Evolutionary conservation across 2,888 invertebrate genomes (phyloP).

Genomic region (Caenorhabditis wallacei): DNA sequence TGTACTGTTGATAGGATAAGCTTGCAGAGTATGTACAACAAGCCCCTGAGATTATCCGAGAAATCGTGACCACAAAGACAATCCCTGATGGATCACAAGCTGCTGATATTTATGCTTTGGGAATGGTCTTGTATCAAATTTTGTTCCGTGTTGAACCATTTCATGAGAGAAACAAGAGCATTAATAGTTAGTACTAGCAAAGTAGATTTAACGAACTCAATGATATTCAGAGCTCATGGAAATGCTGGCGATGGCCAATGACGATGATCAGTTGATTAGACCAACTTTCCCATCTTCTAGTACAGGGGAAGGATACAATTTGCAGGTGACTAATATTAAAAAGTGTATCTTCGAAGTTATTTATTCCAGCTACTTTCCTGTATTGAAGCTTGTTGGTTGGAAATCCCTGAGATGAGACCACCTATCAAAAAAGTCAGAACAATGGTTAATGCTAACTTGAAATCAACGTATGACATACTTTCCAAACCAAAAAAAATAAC

Average conservation of each 20-base stretch:
- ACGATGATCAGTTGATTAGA: slow-evolving; percentile 80
- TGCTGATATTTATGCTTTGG: slow-evolving; percentile 80
- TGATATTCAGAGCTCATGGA: slow-evolving; percentile 78
- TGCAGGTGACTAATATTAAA: slow-evolving; percentile 66
- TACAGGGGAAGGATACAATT: slow-evolving; percentile 78
- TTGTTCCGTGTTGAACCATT: slow-evolving; percentile 81
- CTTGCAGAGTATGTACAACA: slow-evolving; percentile 81
- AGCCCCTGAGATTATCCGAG: slow-evolving; percentile 82
- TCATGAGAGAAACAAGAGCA: slow-evolving; percentile 77
- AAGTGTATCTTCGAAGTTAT: too few relatives aligned
- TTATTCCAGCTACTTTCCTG: slow-evolving; percentile 77
- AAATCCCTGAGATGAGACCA: slow-evolving; percentile 81
- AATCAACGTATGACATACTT: slow-evolving; percentile 73
- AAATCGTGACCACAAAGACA: slow-evolving; percentile 76
- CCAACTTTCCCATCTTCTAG: slow-evolving; percentile 78
- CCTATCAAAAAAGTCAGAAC: slow-evolving; percentile 81
- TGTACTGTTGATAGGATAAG: too few relatives aligned
- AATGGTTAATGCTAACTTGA: slow-evolving; percentile 80
- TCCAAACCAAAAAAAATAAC: too few relatives aligned
- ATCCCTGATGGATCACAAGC: slow-evolving; percentile 78
- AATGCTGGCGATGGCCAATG: slow-evolving; percentile 81
- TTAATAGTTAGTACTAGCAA: slow-evolving; percentile 73
- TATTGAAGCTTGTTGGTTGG: slow-evolving; percentile 83
- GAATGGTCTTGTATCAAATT: slow-evolving; percentile 82
- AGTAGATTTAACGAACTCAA: not conserved